phyloP scores from a whole-genome alignment of 2,797 vertebrate genomes.

The Acanthis flammea region DNA sequence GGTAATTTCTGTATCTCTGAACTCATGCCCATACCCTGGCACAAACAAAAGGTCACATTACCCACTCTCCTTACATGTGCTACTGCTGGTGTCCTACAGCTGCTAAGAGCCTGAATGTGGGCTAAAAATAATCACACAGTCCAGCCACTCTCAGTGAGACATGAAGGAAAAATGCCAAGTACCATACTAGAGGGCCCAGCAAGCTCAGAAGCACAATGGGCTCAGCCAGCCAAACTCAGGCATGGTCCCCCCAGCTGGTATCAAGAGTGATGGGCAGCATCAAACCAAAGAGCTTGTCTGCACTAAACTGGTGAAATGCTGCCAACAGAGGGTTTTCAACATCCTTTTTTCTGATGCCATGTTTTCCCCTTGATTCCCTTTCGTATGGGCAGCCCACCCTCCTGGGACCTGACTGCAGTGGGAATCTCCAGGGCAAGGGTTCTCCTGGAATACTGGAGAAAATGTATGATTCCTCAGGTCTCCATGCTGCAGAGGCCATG shows the following conservation, averaged over 20 bases:
- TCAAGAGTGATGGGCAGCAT: not conserved
- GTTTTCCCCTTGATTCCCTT: not conserved
- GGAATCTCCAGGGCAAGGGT: not conserved
- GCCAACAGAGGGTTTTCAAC: not conserved
- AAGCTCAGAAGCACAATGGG: not conserved
- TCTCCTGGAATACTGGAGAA: not conserved
- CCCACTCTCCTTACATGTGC: not conserved
- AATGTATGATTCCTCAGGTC: not conserved
- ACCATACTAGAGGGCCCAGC: not conserved
- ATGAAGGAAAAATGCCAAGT: not conserved
- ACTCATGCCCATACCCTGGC: conserved; percentile 22
- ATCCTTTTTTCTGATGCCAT: not conserved
- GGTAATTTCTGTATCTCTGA: not conserved
- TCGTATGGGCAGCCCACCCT: not conserved
- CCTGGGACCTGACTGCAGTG: not conserved
- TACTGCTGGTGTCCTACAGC: not conserved
- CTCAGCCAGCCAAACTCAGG: not conserved
- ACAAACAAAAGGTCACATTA: conserved; percentile 55
- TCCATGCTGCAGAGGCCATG: fast-evolving
- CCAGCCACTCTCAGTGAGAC: not conserved
- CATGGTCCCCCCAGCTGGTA: fast-evolving
- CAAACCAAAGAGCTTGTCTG: not conserved
- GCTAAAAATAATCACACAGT: conserved; percentile 31
- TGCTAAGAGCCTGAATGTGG: not conserved
- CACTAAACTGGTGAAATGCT: not conserved